phyloP scores from a whole-genome alignment of 2,113 vertebrate species.

The Phaetusa simplex region DNA sequence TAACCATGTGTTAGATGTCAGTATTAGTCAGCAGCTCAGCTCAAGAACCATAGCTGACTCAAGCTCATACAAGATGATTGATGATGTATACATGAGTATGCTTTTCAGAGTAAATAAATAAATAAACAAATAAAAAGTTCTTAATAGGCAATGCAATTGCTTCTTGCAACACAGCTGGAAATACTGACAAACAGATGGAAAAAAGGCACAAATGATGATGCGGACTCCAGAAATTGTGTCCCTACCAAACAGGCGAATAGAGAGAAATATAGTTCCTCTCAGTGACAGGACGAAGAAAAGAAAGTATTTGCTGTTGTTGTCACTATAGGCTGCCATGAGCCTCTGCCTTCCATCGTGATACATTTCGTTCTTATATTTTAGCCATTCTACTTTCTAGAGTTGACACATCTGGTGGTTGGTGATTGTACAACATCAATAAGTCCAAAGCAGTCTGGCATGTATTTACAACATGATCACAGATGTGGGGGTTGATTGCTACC shows the following conservation, averaged over 20 bases:
- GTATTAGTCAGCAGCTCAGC: background rate
- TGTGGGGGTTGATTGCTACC: background rate
- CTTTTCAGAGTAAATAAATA: background rate
- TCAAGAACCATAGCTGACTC: background rate
- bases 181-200: background rate
- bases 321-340: background rate
- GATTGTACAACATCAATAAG: background rate
- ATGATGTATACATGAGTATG: background rate
- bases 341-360: background rate
- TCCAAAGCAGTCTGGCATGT: background rate
- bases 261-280: background rate
- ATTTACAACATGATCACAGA: background rate
- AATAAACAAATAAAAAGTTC: background rate
- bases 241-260: background rate
- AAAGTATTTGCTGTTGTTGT: background rate
- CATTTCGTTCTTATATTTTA: background rate
- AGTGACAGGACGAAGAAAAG: background rate
- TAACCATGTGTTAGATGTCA: background rate
- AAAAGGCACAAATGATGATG: background rate
- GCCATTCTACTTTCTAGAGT: background rate
- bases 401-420: background rate
- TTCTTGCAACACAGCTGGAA: background rate
- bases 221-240: background rate
- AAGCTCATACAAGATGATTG: background rate
- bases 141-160: background rate